These are phyloP conservation scores for Kryptolebias marmoratus DNA, from an alignment of 2,113 vertebrate genomes.

Conservation along the genomic window DNA sequence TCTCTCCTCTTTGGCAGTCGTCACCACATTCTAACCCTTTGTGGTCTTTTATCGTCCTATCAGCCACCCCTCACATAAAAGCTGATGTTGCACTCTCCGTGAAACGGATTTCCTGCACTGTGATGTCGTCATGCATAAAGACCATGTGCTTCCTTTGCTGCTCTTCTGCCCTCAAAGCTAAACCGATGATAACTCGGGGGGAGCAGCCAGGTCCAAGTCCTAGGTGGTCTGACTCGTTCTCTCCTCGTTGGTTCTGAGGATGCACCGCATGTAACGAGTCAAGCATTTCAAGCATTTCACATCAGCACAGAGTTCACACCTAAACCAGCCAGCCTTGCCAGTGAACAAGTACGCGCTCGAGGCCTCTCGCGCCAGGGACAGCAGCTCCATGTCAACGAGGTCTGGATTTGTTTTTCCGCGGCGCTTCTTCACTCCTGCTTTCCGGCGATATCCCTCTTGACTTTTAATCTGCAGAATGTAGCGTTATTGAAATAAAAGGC, in stretches of 20 bases:
- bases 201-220: not conserved
- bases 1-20: too few relatives aligned
- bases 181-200: not conserved
- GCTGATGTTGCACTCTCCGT: not conserved
- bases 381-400: conserved; percentile 51
- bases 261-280: conserved; percentile 6
- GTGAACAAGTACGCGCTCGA: conserved; percentile 42
- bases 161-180: conserved; percentile 1
- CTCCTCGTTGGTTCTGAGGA: conserved; percentile 21
- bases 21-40: too few relatives aligned
- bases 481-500: conserved; percentile 32
- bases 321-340: conserved; percentile 39
- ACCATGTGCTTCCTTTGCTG: not conserved
- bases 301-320: conserved; percentile 45
- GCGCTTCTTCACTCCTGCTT: conserved; percentile 46
- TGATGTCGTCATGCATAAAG: not conserved
- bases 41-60: too few relatives aligned
- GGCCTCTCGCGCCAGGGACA: conserved; percentile 46
- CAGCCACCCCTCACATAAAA: too few relatives aligned
- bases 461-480: not conserved
- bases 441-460: conserved; percentile 37
- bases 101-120: conserved; percentile 16
- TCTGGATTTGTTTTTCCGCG: conserved; percentile 31
- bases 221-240: not conserved
- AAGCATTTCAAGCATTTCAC: conserved; percentile 47